Percentiles rank a stretch among this genome's conserved stretches.
Conservation (phyloP, 2,113 vertebrate species). For the Chaetops frenatus region DNA sequence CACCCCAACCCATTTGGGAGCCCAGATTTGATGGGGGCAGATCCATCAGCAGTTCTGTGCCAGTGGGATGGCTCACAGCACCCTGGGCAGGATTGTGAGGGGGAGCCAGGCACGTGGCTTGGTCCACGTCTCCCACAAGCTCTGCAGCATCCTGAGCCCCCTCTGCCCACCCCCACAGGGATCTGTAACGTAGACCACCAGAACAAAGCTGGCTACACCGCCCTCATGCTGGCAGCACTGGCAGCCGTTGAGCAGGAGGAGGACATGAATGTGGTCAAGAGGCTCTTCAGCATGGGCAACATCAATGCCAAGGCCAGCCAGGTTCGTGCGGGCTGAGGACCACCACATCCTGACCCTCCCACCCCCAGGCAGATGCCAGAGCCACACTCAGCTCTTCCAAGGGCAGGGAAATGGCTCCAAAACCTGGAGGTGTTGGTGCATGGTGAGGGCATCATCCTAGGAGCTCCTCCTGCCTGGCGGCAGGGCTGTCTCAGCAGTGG, state of each 20-base stretch:
- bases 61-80: rapidly evolving
- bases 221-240: slow-evolving; percentile 91
- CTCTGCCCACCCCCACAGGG: slow-evolving; percentile 45
- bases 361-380: not conserved
- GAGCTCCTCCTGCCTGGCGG: not conserved
- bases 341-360: not conserved
- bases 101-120: rapidly evolving
- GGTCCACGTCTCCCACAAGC: not conserved
- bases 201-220: slow-evolving; percentile 94
- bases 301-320: slow-evolving; percentile 93
- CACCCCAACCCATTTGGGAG: rapidly evolving
- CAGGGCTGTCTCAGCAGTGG: not conserved
- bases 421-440: rapidly evolving
- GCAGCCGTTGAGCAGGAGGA: slow-evolving; percentile 80
- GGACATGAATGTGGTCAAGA: slow-evolving; percentile 84
- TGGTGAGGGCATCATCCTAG: not conserved
- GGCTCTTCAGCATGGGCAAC: slow-evolving; percentile 84
- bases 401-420: not conserved
- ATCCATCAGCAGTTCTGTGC: not conserved
- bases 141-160: not conserved
- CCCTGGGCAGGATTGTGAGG: not conserved
- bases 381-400: rapidly evolving
- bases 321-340: slow-evolving; percentile 50
- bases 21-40: not conserved
- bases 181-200: slow-evolving; percentile 86